Percentiles rank a stretch among this genome's conserved stretches.
Evolutionary conservation across 2,888 invertebrate species (phyloP).

Genomic region (Orthosia gracilis): DNA sequence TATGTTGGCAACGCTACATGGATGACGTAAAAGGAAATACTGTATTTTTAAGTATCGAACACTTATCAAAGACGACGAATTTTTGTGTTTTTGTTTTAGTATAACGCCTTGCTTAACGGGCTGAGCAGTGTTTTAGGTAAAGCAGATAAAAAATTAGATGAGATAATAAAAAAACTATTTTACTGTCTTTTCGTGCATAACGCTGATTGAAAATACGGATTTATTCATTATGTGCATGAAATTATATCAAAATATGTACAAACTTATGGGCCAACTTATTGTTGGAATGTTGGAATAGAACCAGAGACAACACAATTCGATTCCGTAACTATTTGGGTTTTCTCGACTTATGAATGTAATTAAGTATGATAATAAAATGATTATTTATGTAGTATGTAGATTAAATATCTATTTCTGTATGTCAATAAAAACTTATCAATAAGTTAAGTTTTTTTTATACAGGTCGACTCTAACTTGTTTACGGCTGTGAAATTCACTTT

Average conservation of each 20-base stretch:
- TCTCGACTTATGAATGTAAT: neutral
- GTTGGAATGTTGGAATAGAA: constrained; percentile 6
- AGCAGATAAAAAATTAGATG: neutral
- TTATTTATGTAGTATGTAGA: neutral
- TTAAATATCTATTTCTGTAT: neutral
- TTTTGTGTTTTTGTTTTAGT: neutral
- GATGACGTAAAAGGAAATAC: neutral
- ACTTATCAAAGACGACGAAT: neutral
- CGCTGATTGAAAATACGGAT: neutral
- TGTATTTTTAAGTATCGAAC: neutral
- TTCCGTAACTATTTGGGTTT: neutral
- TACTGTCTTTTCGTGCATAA: neutral
- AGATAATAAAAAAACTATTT: neutral
- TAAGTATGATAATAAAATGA: neutral
- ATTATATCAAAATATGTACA: too few species aligned
- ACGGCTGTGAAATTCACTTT: too few species aligned
- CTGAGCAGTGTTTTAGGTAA: constrained; percentile 5
- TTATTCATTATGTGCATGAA: neutral
- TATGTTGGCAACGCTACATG: constrained; percentile 21
- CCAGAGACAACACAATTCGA: neutral
- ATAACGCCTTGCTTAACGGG: constrained; percentile 1
- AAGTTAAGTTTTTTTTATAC: too few species aligned
- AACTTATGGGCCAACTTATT: too few species aligned
- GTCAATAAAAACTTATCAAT: neutral
- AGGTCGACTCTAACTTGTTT: too few species aligned